Evolutionary conservation across 2,888 invertebrate genomes (phyloP), one percentile per base, ranked within the genome.

Genomic region (Synanthedon vespiformis): DNA sequence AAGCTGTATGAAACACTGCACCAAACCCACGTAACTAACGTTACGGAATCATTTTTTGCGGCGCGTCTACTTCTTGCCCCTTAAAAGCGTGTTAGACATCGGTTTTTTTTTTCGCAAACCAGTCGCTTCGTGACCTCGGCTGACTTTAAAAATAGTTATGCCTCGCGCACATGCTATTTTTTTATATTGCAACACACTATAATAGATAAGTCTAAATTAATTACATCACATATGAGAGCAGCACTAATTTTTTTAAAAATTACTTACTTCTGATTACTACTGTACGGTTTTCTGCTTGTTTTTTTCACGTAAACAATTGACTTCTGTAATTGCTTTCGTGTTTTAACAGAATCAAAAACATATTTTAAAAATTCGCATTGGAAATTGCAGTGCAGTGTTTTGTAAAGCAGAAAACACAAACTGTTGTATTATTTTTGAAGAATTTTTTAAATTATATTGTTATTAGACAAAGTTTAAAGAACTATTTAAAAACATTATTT

Each of bases 61-160:
- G 51, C 54, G 58, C 62, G 80, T 82, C 81, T 82, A 80, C 74
- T 76, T 77, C 76, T 77, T 74, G 68, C 66, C 59, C 60, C 65
- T 67, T 64, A 66, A 69, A 74, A 74, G 71, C 75, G 70, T 74
- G 74, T 74, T 77, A 72, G 74, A 72, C 68, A 68, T 66, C 67
- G 68, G 76, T 80, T 80, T 81, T 80, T 27, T n/a, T 27, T 34
- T 79, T 65, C 68, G 63, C 66, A 54, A 67, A 64, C 69, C 68
- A 74, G 75, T 68, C 74, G 75, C 74, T 65, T 73, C 76, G 75
- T 82, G 82, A 83, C 83, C 83, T 81, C 82, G 74, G 60, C 77
- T 82, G 79, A 77, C 79, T 75, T 80, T 77, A 75, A 75, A 74
- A 74, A 75, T 77, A 65, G 74, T 75, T 77, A 77, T 77, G 74